Evolutionary conservation across 1,140 invertebrate species (phyloP), one percentile per base, ranked within the genome.

Genomic region (Latrodectus geometricus): DNA sequence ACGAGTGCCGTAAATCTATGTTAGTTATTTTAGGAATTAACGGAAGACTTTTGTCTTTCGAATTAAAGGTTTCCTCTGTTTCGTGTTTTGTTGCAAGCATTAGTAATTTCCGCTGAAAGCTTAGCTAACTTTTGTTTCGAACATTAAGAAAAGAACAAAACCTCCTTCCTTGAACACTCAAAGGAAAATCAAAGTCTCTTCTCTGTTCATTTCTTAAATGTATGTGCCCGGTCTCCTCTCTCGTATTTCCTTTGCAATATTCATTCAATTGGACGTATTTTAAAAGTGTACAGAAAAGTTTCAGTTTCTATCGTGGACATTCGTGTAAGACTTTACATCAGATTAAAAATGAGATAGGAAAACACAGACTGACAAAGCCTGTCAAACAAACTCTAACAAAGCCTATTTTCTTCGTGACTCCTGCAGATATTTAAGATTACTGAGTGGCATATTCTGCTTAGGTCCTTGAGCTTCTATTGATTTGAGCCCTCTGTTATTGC

Each of bases 21-120:
- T 78, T 86, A 86, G 83, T 86, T 86, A 86, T 86, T 86, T 86
- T 74, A 86, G 66, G 66, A 86, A 86, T 86, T 86, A 86, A 78
- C 83, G 66, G 49, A 61, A 70, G 65, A 73, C 75, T 76, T 78
- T 77, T 78, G 72, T 73, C 75, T 52, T 77, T 78, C 21, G 52
- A 70, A 83, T 61, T 75, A 54, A 83, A 83, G 35, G 72, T 75
- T 70, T 61, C 20, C 52, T 82, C 75, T 20, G 56, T 83, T 83
- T 83, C 80, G 66, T 83, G 72, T 83, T 83, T 83, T 83, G 81
- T 83, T 83, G 61, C 54, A 66, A 65, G 81, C 81, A 83, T 83
- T 83, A 83, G 72, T 75, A 61, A 75, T 83, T 83, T 74, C 72
- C 74, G 74, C 49, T 78, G 83, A 86, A 86, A 86, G 83, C 83